Conservation (phyloP, 2,797 vertebrate genomes). For the Neopelma chrysocephalum region DNA sequence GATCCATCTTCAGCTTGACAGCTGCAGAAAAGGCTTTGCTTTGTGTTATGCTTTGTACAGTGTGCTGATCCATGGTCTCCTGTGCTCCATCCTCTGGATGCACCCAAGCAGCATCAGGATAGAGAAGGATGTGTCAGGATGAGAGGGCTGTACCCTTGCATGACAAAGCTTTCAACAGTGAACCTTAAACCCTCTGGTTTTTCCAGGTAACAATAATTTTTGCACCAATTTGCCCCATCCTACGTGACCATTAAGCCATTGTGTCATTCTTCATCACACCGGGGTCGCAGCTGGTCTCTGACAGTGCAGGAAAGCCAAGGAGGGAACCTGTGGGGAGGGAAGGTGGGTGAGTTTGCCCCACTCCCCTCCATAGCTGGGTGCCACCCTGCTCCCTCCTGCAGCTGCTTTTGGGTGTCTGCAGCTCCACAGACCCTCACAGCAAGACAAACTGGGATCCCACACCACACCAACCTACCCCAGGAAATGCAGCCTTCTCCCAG, state of each 20-base stretch:
- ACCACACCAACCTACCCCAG: not conserved
- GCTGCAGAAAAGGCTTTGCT: not conserved
- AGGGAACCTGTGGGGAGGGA: not conserved
- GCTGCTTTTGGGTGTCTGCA: not conserved
- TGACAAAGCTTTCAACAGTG: not conserved
- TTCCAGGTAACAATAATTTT: not conserved
- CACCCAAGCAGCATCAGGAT: not conserved
- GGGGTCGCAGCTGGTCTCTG: accelerated
- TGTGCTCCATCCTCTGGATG: not conserved
- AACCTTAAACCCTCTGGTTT: not conserved
- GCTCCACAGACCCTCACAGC: not conserved
- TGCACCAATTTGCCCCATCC: not conserved
- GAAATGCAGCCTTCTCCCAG: not conserved
- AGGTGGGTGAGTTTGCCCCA: not conserved
- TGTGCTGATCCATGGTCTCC: not conserved
- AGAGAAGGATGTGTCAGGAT: not conserved
- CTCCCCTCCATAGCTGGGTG: not conserved
- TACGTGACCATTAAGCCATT: not conserved
- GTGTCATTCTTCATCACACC: not conserved
- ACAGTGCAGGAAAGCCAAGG: not conserved
- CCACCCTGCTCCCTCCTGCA: not conserved
- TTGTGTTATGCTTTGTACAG: not conserved
- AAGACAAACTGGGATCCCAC: not conserved
- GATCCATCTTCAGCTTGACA: not conserved
- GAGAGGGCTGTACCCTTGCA: not conserved